phyloP scores from a whole-genome alignment of 2,888 invertebrate genomes.

The Autographa pulchrina region DNA sequence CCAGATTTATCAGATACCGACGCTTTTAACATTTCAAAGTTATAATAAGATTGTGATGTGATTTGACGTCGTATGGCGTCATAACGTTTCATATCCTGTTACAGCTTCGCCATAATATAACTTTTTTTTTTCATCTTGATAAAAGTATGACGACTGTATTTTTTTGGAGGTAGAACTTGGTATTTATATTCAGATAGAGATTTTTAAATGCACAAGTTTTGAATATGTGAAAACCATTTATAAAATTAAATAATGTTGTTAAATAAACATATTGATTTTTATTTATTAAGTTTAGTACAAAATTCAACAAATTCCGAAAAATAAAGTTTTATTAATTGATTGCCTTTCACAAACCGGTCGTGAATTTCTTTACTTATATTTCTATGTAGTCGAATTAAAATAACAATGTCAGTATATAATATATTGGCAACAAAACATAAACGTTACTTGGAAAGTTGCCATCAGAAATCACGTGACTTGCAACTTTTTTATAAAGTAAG shows the following conservation, averaged over 20 bases:
- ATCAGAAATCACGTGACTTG: conserved; percentile 32
- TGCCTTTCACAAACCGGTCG: no score
- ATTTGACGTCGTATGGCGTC: conserved; percentile 37
- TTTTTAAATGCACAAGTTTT: no score
- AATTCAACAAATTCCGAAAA: no score
- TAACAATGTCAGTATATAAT: not conserved
- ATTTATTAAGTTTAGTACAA: no score
- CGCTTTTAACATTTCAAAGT: conserved; percentile 46
- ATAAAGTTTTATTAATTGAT: no score
- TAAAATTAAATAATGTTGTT: no score
- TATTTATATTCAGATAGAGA: no score
- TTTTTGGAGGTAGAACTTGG: not conserved
- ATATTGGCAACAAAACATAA: conserved; percentile 12
- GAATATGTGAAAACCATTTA: no score
- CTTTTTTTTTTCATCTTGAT: conserved; percentile 18
- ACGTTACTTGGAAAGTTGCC: conserved; percentile 42
- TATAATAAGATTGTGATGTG: conserved; percentile 47
- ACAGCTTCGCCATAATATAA: conserved; percentile 29
- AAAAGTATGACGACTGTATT: not conserved
- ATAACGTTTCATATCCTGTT: conserved; percentile 52
- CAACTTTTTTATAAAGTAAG: conserved; percentile 31
- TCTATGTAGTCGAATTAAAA: no score
- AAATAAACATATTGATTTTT: no score
- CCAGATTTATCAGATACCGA: conserved; percentile 42
- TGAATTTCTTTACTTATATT: no score